Evolutionary conservation across 2,888 invertebrate genomes (phyloP), one percentile per base, ranked within the genome.

Genomic region (Parnassius mnemosyne): DNA sequence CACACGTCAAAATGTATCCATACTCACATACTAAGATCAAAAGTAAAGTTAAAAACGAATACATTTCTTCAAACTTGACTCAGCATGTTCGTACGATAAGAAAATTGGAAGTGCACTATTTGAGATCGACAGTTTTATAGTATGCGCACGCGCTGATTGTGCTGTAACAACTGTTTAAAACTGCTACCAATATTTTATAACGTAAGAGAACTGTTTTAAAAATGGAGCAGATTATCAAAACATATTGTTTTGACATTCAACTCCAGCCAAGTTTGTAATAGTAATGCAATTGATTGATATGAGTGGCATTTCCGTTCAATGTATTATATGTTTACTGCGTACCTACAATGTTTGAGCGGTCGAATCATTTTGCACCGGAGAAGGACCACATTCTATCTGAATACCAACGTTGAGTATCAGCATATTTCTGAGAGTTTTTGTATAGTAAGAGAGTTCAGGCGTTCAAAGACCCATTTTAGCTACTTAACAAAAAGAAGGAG

Each of bases 21-120:
- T 42, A 60, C 60, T 60, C 20, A 60, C 60, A 55, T 12, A 54
- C n/a, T 9, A 54, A 50, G 13, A 49, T 20, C 20, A 54, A 25
- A 13, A 49, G 25, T 12, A 43, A 20, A 43, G n/a, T 53, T 1
- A 50, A 34, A n/a, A 54, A 16, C 11, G 25, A n/a, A 43, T 54
- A 54, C 60, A 60, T 60, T 53, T 53, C 46, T 12, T 25, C 0
- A 44, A 41, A 44, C 34, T 34, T 9, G 46, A n/a, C 9, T 25
- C 25, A 52, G 13, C 52, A 46, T 44, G 44, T 9, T 46, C 11
- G n/a, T 12, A 13, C 52, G 34, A 46, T 46, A 44, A 25, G 46
- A 1, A 46, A 44, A 16, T 2, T 13, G 25, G 7, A 20, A 53
- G 46, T 53, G 25, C 12, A 49, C 49, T 13, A 20, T 12, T 42